phyloP scores from a whole-genome alignment of 2,113 vertebrate species.

The Pseudopodoces humilis region DNA sequence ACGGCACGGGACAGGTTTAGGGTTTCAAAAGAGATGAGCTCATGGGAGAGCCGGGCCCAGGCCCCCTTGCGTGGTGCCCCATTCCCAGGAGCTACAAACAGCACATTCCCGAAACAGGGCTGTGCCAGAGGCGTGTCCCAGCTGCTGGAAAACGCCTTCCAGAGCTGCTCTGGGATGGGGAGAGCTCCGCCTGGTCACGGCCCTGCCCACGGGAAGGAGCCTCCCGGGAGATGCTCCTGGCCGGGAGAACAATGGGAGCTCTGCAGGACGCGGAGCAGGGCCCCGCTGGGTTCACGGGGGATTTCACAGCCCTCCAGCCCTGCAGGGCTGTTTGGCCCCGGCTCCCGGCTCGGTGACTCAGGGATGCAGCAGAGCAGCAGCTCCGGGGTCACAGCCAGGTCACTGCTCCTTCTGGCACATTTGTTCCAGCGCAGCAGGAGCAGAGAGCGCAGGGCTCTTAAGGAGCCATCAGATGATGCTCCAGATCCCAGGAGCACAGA shows the following conservation, averaged over 20 bases:
- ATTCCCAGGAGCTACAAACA: background rate
- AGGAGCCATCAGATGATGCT: accelerated
- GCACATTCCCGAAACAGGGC: background rate
- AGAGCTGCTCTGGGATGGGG: accelerated
- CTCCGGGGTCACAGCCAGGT: background rate
- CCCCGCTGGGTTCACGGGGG: background rate
- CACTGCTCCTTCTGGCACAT: background rate
- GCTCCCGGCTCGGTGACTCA: background rate
- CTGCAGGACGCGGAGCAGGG: background rate
- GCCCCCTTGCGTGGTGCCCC: background rate
- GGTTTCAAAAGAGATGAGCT: constrained; percentile 48
- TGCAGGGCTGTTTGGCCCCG: background rate
- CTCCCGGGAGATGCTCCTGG: background rate
- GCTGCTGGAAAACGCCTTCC: background rate
- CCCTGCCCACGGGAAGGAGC: background rate
- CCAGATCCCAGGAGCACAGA: accelerated
- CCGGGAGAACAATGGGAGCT: background rate
- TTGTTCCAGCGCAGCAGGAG: background rate
- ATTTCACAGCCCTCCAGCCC: background rate
- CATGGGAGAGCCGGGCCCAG: constrained; percentile 14
- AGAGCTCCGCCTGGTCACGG: background rate
- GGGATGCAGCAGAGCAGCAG: background rate
- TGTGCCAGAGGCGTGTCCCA: background rate
- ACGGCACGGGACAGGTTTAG: background rate
- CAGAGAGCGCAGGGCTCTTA: background rate